Conservation (phyloP, 1,140 invertebrate genomes). For the Bicyclus anynana region DNA sequence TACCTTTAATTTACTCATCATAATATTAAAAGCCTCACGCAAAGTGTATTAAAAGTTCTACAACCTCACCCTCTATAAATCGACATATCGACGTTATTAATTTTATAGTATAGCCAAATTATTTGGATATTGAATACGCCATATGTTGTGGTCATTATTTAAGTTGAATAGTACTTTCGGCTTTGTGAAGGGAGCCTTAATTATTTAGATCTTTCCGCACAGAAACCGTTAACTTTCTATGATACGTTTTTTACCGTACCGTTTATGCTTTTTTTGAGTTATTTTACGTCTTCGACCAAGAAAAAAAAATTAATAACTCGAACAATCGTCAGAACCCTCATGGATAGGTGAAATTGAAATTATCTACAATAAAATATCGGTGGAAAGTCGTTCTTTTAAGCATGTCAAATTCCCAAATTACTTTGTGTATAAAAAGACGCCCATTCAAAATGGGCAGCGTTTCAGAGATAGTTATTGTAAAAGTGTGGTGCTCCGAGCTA, state of each 20-base stretch:
- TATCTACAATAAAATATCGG: not conserved
- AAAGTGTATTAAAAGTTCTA: no score
- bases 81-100: conserved; percentile 20
- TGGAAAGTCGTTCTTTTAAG: not conserved
- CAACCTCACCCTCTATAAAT: conserved; percentile 2
- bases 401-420: not conserved
- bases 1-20: no score
- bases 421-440: not conserved
- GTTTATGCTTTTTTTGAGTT: not conserved
- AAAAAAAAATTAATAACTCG: not conserved
- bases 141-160: conserved; percentile 40
- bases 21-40: no score
- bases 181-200: conserved; percentile 9
- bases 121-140: conserved; percentile 33
- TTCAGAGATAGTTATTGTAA: not conserved
- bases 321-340: not conserved
- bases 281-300: not conserved
- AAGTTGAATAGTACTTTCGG: conserved; percentile 13
- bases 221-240: conserved; percentile 25
- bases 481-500: not conserved
- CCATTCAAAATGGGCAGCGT: not conserved
- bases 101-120: conserved; percentile 27
- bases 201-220: conserved; percentile 8
- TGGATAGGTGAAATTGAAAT: not conserved
- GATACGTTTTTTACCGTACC: conserved; percentile 12